Conservation (phyloP, 2,888 invertebrate species). For the Fragum whitleyi region DNA sequence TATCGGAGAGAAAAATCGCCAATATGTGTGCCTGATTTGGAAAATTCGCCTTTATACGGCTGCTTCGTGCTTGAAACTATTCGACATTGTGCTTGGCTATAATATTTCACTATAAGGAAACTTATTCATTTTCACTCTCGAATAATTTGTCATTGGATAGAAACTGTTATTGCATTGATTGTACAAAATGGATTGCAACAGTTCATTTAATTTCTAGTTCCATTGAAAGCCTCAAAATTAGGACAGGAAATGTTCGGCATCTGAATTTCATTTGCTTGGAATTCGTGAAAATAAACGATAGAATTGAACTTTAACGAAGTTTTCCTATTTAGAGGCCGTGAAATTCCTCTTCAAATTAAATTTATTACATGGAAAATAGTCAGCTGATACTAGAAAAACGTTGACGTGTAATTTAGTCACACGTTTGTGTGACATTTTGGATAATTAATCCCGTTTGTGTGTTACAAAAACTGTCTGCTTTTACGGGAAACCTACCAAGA, state of each 20-base stretch:
- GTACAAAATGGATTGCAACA: too few relatives aligned
- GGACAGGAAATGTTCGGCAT: too few relatives aligned
- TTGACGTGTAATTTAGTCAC: not conserved
- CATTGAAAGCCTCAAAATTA: too few relatives aligned
- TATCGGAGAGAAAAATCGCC: slow-evolving; percentile 7
- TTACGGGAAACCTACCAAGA: not conserved
- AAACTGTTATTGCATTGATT: too few relatives aligned
- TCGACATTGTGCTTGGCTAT: not conserved
- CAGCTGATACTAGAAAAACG: not conserved
- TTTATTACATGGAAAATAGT: not conserved
- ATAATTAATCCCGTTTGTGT: not conserved
- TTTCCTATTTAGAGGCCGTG: not conserved
- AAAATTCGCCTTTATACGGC: slow-evolving; percentile 5
- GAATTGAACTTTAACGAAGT: not conserved
- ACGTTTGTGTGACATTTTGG: slow-evolving; percentile 4
- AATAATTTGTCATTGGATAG: too few relatives aligned
- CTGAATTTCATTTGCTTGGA: not conserved
- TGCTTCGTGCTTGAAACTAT: not conserved
- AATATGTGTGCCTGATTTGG: slow-evolving; percentile 12
- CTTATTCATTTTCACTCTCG: too few relatives aligned
- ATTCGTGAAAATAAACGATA: not conserved
- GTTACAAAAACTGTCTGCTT: not conserved
- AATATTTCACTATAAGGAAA: too few relatives aligned
- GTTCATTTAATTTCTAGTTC: too few relatives aligned
- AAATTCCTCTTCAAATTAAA: slow-evolving; percentile 1